Conservation (phyloP, 1,140 invertebrate species). For the Elysia chlorotica region DNA sequence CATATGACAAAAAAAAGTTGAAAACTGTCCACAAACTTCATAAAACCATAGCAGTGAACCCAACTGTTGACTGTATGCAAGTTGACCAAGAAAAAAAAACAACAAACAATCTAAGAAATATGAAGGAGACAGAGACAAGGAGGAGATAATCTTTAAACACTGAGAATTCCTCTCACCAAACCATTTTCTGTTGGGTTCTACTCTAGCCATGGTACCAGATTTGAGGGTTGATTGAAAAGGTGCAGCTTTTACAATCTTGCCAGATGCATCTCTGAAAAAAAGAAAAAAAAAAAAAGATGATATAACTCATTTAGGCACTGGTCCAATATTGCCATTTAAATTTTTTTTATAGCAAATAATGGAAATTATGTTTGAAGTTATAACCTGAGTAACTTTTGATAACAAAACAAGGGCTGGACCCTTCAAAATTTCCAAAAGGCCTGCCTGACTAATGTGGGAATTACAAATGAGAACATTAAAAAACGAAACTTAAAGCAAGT, state of each 20-base stretch:
- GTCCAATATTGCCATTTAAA: background rate
- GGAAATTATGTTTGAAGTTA: background rate
- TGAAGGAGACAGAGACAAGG: no score
- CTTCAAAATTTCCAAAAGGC: background rate
- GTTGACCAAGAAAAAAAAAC: no score
- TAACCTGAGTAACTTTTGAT: background rate
- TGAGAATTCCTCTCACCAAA: slow-evolving; percentile 79
- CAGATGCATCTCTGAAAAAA: slow-evolving; percentile 72
- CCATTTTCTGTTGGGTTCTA: slow-evolving; percentile 98
- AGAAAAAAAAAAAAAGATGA: slow-evolving; percentile 14
- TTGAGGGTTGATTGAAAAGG: slow-evolving; percentile 89
- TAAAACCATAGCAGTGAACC: no score
- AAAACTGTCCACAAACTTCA: no score
- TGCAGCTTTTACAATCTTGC: slow-evolving; percentile 92
- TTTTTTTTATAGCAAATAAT: background rate
- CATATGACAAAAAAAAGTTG: no score
- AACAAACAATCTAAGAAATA: no score
- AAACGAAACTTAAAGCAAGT: no score
- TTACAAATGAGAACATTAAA: no score
- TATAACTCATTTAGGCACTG: no score
- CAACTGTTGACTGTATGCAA: no score
- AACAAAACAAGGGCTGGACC: background rate
- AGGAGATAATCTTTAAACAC: background rate
- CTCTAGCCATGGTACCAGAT: slow-evolving; percentile 89
- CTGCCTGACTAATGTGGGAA: no score